Evolutionary conservation across 2,888 invertebrate genomes (phyloP).

Genomic region (Callosobruchus maculatus): DNA sequence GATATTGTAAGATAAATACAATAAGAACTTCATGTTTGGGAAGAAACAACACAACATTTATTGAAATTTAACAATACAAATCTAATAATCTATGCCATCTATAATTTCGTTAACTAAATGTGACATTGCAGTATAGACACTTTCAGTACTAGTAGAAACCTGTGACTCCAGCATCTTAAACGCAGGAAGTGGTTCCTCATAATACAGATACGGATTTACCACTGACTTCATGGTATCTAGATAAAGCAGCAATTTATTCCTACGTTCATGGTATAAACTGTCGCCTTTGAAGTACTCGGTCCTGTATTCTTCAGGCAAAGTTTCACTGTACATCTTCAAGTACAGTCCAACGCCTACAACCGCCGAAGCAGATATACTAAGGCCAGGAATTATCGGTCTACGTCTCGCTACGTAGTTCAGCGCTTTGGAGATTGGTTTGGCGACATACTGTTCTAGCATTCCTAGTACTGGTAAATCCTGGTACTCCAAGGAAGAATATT

Average conservation of each 20-base stretch:
- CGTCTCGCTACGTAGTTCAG: constrained; percentile 52
- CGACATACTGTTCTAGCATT: constrained; percentile 60
- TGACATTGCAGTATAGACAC: background rate
- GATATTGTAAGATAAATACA: too few species aligned
- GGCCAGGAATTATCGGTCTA: constrained; percentile 61
- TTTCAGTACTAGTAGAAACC: background rate
- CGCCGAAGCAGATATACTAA: constrained; percentile 53
- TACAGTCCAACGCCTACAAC: constrained; percentile 56
- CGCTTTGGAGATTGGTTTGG: constrained; percentile 53
- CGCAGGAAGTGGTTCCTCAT: constrained; percentile 44
- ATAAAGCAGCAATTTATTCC: constrained; percentile 34
- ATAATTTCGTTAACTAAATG: background rate
- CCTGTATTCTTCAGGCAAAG: constrained; percentile 35
- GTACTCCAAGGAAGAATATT: constrained; percentile 49
- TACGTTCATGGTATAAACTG: constrained; percentile 43
- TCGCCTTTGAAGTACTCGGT: constrained; percentile 47
- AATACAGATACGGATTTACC: constrained; percentile 56
- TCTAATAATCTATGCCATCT: background rate
- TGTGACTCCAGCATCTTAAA: constrained; percentile 17
- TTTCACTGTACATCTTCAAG: constrained; percentile 55
- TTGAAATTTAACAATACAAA: background rate
- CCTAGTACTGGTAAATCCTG: constrained; percentile 56
- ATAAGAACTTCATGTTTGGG: too few species aligned
- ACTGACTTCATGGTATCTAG: constrained; percentile 50
- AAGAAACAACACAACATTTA: background rate